Evolutionary conservation across 1,140 invertebrate species (phyloP).

Genomic region (Drosophila nannoptera): DNA sequence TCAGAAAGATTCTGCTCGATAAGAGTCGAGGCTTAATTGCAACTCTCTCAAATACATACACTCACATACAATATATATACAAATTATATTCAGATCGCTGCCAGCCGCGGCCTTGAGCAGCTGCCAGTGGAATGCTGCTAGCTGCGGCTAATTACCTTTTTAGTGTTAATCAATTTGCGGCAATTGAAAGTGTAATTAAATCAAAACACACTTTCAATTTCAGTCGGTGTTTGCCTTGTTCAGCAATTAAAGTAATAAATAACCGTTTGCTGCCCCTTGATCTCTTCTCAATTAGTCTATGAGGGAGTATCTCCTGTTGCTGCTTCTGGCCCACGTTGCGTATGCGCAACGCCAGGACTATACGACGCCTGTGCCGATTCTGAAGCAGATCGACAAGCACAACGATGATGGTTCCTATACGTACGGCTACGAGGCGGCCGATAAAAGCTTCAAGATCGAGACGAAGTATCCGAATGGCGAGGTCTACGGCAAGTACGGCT

Average conservation of each 20-base stretch:
- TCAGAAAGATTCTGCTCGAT: slow-evolving; percentile 35
- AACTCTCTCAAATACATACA: slow-evolving; percentile 8
- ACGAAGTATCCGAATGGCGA: slow-evolving; percentile 90
- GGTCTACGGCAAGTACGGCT: slow-evolving; percentile 85
- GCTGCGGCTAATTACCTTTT: slow-evolving; percentile 7
- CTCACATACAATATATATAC: background rate
- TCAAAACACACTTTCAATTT: slow-evolving; percentile 1
- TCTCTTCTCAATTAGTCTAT: slow-evolving; percentile 5
- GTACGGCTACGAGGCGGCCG: slow-evolving; percentile 92
- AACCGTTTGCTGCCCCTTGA: no score
- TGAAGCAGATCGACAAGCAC: slow-evolving; percentile 92
- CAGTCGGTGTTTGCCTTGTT: background rate
- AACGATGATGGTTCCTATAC: slow-evolving; percentile 93
- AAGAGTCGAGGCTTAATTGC: slow-evolving; percentile 46
- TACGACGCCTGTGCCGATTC: slow-evolving; percentile 87
- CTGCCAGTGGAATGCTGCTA: slow-evolving; percentile 19
- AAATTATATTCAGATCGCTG: background rate
- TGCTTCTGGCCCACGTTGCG: slow-evolving; percentile 50
- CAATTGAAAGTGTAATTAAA: slow-evolving; percentile 9
- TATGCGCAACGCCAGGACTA: slow-evolving; percentile 73
- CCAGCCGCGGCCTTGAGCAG: slow-evolving; percentile 31
- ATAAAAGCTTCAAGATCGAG: slow-evolving; percentile 95
- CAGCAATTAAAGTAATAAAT: background rate
- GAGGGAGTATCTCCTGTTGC: slow-evolving; percentile 14
- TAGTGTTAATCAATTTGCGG: slow-evolving; percentile 9